Conservation (phyloP, 1,140 invertebrate species). For the Megalopta genalis region DNA sequence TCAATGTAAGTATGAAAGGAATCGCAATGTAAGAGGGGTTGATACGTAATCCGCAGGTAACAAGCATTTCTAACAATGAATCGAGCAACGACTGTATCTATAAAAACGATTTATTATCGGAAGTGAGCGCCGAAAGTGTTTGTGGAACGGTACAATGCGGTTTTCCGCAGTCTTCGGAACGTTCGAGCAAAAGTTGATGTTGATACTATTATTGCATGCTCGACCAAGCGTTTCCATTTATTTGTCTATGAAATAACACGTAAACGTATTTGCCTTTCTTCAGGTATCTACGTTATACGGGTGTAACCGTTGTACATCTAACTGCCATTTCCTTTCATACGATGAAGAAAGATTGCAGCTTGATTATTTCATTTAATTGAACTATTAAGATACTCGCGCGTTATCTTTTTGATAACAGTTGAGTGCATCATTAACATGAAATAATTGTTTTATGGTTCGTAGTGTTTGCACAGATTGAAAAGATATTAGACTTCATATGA, state of each 20-base stretch:
- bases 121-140: conserved; percentile 43
- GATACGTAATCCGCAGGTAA: background rate
- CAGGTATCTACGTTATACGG: too few species aligned
- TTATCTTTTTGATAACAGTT: background rate
- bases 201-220: conserved; percentile 26
- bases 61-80: background rate
- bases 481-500: too few species aligned
- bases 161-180: conserved; percentile 52
- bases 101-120: conserved; percentile 36
- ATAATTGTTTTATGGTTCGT: too few species aligned
- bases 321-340: conserved; percentile 5
- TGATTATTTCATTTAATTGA: background rate
- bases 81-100: background rate
- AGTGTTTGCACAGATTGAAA: too few species aligned
- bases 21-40: background rate
- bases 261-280: background rate
- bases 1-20: too few species aligned
- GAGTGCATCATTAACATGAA: too few species aligned
- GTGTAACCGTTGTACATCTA: background rate
- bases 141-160: conserved; percentile 53
- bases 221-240: conserved; percentile 40
- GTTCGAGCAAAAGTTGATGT: background rate
- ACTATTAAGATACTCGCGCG: background rate
- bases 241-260: conserved; percentile 39
- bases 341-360: background rate